Conservation (phyloP, 2,888 invertebrate species). For the Rhogogaster chlorosoma region DNA sequence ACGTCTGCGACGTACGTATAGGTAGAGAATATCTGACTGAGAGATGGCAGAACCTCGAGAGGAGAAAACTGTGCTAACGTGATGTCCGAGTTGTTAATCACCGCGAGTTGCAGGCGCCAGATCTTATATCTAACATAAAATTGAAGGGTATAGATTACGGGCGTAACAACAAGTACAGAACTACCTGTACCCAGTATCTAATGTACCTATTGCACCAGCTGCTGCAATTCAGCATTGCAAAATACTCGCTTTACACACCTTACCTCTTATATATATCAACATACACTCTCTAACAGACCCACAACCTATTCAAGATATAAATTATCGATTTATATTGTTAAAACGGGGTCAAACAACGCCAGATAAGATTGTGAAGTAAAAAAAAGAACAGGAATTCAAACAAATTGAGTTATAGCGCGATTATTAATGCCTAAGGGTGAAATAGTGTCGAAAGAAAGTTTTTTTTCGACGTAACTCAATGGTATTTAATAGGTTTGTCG, state of each 20-base stretch:
- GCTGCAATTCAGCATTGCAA: neutral
- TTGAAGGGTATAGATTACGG: slow-evolving; percentile 23
- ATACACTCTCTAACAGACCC: neutral
- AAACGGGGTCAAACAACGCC: neutral
- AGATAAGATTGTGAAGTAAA: neutral
- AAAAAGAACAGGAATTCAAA: neutral
- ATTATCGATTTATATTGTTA: slow-evolving; percentile 1
- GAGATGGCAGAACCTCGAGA: neutral
- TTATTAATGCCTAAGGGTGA: neutral
- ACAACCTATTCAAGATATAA: neutral
- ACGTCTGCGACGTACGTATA: slow-evolving; percentile 59
- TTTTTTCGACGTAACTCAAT: neutral
- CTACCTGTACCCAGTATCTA: neutral
- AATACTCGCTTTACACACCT: neutral
- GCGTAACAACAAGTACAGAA: neutral
- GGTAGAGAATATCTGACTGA: neutral
- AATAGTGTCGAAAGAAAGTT: slow-evolving; percentile 29
- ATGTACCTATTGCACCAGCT: neutral
- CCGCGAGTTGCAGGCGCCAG: slow-evolving; percentile 42
- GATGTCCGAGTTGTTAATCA: slow-evolving; percentile 27
- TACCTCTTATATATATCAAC: neutral
- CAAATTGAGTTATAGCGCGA: neutral
- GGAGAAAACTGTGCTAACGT: slow-evolving; percentile 64
- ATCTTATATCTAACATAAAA: slow-evolving; percentile 34
- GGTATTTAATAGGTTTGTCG: too few relatives aligned